phyloP scores from a whole-genome alignment of 2,888 invertebrate species.

The Oxystoma pomonae region DNA sequence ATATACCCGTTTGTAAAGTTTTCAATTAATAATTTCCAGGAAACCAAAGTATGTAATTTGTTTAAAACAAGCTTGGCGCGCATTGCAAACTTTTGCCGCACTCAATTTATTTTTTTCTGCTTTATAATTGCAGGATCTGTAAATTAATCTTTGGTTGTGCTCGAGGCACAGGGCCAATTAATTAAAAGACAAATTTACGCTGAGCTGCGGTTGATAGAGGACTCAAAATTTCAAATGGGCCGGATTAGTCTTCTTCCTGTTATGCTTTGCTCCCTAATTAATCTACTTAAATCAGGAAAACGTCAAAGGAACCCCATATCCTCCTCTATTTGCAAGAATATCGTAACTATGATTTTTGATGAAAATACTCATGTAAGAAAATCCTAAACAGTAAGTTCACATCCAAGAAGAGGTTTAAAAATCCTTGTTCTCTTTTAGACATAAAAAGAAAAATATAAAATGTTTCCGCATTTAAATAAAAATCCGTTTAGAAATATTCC shows the following conservation, averaged over 20 bases:
- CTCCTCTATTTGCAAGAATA: too few species aligned
- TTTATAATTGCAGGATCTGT: background rate
- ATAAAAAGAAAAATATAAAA: background rate
- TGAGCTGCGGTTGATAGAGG: background rate
- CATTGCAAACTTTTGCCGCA: background rate
- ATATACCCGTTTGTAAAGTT: too few species aligned
- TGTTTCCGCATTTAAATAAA: background rate
- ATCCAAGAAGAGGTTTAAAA: too few species aligned
- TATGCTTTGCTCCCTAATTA: background rate
- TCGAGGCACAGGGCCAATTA: background rate
- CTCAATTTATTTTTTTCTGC: background rate
- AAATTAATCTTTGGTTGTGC: background rate
- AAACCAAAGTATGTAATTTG: too few species aligned
- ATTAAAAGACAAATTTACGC: background rate
- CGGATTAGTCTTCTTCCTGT: background rate
- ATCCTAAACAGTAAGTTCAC: too few species aligned
- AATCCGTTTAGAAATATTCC: background rate
- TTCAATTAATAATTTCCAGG: too few species aligned
- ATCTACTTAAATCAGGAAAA: background rate
- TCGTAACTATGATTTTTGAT: background rate
- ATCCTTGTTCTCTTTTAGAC: background rate
- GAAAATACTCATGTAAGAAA: too few species aligned
- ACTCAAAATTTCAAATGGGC: background rate
- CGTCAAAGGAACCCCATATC: background rate
- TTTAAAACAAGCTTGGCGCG: too few species aligned